Percentiles rank a stretch among this genome's conserved stretches.
Conservation (phyloP, 2,888 invertebrate genomes). For the Adineta ricciae region DNA sequence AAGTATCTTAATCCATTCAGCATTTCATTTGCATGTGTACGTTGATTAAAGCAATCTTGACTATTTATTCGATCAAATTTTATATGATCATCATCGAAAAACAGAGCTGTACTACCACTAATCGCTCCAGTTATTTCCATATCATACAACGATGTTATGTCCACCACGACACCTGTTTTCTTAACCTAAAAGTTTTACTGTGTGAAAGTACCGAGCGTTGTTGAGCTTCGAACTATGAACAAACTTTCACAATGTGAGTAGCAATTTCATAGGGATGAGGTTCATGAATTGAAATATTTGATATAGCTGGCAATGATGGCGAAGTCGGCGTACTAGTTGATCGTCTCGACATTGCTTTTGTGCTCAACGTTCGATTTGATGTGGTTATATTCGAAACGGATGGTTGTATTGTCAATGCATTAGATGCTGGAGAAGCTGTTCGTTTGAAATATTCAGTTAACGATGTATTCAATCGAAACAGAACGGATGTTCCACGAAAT, state of each 20-base stretch:
- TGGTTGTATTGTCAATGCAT: not conserved
- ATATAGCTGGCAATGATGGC: not conserved
- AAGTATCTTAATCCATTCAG: conserved; percentile 55
- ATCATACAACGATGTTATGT: conserved; percentile 55
- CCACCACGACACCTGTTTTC: conserved; percentile 56
- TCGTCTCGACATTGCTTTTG: not conserved
- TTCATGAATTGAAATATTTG: not conserved
- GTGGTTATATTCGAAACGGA: not conserved
- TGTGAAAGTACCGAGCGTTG: not conserved
- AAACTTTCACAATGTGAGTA: conserved; percentile 56
- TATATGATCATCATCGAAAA: conserved; percentile 13
- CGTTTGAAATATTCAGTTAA: conserved; percentile 31
- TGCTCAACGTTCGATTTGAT: not conserved
- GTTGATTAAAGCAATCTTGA: conserved; percentile 34
- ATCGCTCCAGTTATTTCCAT: conserved; percentile 40
- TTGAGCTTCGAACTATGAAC: conserved; percentile 35
- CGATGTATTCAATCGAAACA: conserved; percentile 57
- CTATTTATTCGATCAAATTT: conserved; percentile 30
- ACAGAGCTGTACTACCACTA: conserved; percentile 9
- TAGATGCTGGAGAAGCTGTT: not conserved
- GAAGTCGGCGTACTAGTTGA: not conserved
- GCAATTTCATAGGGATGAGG: conserved; percentile 52
- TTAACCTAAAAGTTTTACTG: not conserved
- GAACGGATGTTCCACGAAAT: conserved; percentile 60
- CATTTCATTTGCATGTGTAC: conserved; percentile 56